These are phyloP conservation scores for Spodoptera picta DNA, from an alignment of 2,888 invertebrate species.

Conservation along the genomic window DNA sequence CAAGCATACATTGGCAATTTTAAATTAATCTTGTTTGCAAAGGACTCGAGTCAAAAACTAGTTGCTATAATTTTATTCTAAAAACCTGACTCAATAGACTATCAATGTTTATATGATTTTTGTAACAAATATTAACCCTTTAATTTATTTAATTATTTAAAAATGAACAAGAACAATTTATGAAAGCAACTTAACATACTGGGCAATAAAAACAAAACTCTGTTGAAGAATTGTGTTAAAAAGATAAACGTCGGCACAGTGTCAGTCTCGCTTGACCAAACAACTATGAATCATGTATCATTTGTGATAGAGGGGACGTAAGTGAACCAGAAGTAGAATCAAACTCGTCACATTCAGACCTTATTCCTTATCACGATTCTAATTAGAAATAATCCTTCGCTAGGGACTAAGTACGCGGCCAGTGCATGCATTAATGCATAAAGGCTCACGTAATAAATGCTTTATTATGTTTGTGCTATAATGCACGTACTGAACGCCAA, in stretches of 20 bases:
- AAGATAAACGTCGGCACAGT: slow-evolving; percentile 41
- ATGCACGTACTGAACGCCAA: slow-evolving; percentile 56
- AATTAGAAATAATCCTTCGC: slow-evolving; percentile 19
- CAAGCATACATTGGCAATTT: slow-evolving; percentile 10
- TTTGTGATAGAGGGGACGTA: slow-evolving; percentile 40
- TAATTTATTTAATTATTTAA: slow-evolving; percentile 10
- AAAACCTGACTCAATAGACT: not conserved
- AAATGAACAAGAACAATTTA: slow-evolving; percentile 24
- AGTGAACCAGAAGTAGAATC: slow-evolving; percentile 37
- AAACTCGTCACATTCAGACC: slow-evolving; percentile 22
- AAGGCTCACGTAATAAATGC: slow-evolving; percentile 63
- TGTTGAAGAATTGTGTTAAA: slow-evolving; percentile 38
- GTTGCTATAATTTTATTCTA: slow-evolving; percentile 3
- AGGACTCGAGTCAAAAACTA: not conserved
- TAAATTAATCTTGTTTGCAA: slow-evolving; percentile 10
- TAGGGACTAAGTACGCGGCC: slow-evolving; percentile 3
- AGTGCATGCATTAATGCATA: slow-evolving; percentile 59
- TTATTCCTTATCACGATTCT: slow-evolving; percentile 21
- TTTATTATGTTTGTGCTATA: slow-evolving; percentile 61
- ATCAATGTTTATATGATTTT: slow-evolving; percentile 9
- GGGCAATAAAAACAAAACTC: slow-evolving; percentile 38
- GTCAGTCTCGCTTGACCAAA: slow-evolving; percentile 46
- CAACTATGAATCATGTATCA: slow-evolving; percentile 51
- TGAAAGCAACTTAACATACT: slow-evolving; percentile 27
- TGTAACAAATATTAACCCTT: slow-evolving; percentile 14